A percentile compares a stretch with the other conserved stretches of the same genome.
These are phyloP conservation scores for Drosophila austrosaltans DNA, from an alignment of 2,888 invertebrate species.

Conservation along the genomic window DNA sequence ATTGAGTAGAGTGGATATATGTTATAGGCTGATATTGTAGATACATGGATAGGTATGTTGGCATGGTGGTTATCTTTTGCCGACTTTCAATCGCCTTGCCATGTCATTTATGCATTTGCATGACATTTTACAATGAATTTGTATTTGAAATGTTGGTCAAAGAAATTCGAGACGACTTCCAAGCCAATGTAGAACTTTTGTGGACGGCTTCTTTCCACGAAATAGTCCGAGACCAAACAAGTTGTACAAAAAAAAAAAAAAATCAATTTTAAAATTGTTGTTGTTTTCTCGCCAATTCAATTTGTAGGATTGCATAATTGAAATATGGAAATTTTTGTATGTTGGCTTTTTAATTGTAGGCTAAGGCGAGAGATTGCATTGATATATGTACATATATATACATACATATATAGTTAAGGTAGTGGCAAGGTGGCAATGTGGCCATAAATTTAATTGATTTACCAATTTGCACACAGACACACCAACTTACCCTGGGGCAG, in stretches of 20 bases:
- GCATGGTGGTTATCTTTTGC: constrained; percentile 14
- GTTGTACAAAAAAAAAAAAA: constrained; percentile 5
- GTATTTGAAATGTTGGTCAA: constrained; percentile 38
- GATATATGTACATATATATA: constrained; percentile 50
- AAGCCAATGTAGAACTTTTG: constrained; percentile 27
- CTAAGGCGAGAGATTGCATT: constrained; percentile 43
- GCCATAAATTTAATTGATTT: constrained; percentile 76
- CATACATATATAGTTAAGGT: constrained; percentile 30
- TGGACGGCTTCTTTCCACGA: constrained; percentile 47
- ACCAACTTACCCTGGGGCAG: constrained; percentile 37
- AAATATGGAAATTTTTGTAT: constrained; percentile 65
- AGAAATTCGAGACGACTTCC: constrained; percentile 61
- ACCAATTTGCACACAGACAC: constrained; percentile 55
- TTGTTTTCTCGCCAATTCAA: constrained; percentile 14
- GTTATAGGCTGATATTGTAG: not conserved
- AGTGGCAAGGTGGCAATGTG: constrained; percentile 65
- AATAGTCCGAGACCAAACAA: constrained; percentile 15
- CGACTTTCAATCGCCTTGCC: constrained; percentile 31
- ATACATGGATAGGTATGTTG: not conserved
- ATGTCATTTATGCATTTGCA: constrained; percentile 75
- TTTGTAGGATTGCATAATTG: constrained; percentile 59
- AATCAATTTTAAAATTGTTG: constrained; percentile 44
- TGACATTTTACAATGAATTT: constrained; percentile 65
- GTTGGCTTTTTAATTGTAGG: constrained; percentile 59
- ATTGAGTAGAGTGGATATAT: not conserved